phyloP scores from a whole-genome alignment of 2,797 vertebrate species.

The Syngnathus rostellatus region DNA sequence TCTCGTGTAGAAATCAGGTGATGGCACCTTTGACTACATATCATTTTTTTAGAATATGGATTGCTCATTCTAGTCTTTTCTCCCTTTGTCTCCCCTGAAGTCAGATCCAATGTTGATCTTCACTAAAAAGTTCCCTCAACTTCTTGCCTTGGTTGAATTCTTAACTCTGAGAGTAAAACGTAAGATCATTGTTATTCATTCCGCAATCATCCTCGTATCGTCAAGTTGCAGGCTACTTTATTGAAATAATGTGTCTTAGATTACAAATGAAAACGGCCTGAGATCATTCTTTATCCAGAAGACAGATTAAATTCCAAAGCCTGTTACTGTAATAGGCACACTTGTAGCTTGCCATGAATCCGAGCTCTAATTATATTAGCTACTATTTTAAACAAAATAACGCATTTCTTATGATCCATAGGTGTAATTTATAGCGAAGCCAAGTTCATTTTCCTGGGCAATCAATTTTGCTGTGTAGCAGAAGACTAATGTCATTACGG shows the following conservation, averaged over 20 bases:
- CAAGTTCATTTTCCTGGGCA: conserved; percentile 93
- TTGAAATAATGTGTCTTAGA: conserved; percentile 87
- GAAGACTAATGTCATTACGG: conserved; percentile 89
- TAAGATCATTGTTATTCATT: conserved; percentile 76
- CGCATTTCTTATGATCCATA: conserved; percentile 93
- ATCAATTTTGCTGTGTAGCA: conserved; percentile 90
- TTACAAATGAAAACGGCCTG: conserved; percentile 95
- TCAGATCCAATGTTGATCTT: conserved; percentile 22
- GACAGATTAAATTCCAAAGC: conserved; percentile 96
- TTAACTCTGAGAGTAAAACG: conserved; percentile 79
- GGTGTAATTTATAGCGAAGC: conserved; percentile 99
- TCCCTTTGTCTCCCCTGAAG: not conserved
- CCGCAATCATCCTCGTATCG: conserved; percentile 90
- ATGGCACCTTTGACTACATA: not conserved
- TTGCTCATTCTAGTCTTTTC: not conserved
- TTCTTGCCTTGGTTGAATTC: conserved; percentile 42
- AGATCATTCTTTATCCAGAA: conserved; percentile 88
- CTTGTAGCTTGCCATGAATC: conserved; percentile 99
- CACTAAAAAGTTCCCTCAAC: conserved; percentile 8
- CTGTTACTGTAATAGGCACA: conserved; percentile 95
- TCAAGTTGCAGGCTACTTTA: conserved; percentile 85
- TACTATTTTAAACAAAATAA: conserved; percentile 99
- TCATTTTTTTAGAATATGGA: not conserved
- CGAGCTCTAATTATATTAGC: conserved; percentile 98
- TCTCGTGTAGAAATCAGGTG: not conserved